phyloP scores from a whole-genome alignment of 2,888 invertebrate species.

The Petrophora chlorosata region DNA sequence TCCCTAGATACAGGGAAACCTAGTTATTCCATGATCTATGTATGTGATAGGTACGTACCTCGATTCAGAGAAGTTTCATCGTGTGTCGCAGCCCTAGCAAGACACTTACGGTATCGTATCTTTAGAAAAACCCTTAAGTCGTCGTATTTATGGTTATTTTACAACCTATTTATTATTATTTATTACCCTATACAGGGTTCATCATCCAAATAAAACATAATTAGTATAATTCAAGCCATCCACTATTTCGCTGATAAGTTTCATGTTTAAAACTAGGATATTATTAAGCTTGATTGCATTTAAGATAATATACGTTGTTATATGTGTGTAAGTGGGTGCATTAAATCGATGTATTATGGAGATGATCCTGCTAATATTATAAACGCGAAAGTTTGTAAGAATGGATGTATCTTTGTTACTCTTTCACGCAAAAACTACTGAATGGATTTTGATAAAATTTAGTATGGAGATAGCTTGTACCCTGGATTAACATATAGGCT shows the following conservation, averaged over 20 bases:
- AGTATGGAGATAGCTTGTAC: no score
- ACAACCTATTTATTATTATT: conserved; percentile 19
- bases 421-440: no score
- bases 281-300: not conserved
- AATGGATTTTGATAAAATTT: no score
- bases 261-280: not conserved
- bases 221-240: conserved; percentile 8
- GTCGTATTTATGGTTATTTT: conserved; percentile 13
- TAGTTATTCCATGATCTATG: no score
- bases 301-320: not conserved
- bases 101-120: not conserved
- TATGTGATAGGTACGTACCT: no score
- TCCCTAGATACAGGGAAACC: no score
- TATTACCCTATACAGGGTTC: conserved; percentile 3
- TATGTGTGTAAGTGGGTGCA: not conserved
- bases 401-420: no score
- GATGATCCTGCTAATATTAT: not conserved
- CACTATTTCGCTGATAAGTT: conserved; percentile 1
- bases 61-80: no score
- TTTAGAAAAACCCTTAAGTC: conserved; percentile 3
- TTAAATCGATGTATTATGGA: not conserved
- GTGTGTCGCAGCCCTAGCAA: not conserved
- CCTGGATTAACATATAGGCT: no score
- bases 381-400: no score
- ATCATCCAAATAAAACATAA: conserved; percentile 17